A percentile compares a stretch with the other conserved stretches of the same genome.
Conservation (phyloP, 2,888 invertebrate species). For the Lepeophtheirus nordmannii region DNA sequence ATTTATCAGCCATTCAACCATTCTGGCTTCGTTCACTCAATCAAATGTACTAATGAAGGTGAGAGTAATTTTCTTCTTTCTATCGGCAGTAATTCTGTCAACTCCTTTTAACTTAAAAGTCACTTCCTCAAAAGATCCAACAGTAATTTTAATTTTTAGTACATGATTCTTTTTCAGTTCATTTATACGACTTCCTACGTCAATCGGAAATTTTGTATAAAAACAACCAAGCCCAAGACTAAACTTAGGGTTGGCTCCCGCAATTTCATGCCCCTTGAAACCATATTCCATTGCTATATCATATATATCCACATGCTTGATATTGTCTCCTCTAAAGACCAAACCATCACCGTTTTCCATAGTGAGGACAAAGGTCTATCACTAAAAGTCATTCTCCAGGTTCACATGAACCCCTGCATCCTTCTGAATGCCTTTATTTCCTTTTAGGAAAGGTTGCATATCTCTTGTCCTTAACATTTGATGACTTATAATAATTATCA, state of each 20-base stretch:
- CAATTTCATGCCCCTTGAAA: not conserved
- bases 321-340: not conserved
- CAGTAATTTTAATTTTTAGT: not conserved
- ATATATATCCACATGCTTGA: not conserved
- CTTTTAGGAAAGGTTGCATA: too few species aligned
- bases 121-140: not conserved
- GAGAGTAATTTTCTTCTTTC: not conserved
- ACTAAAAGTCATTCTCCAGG: too few species aligned
- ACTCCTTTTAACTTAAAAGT: not conserved
- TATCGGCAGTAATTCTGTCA: not conserved
- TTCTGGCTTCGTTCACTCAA: not conserved
- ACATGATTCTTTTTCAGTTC: not conserved
- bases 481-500: too few species aligned
- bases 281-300: not conserved
- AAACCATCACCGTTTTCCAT: too few species aligned
- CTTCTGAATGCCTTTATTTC: too few species aligned
- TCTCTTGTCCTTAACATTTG: too few species aligned
- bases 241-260: not conserved
- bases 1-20: not conserved
- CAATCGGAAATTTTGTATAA: not conserved
- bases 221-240: not conserved
- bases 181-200: not conserved
- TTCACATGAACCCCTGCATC: too few species aligned
- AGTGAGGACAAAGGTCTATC: too few species aligned
- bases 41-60: not conserved